A percentile compares a stretch with the other conserved stretches of the same genome.
Conservation (phyloP, 2,113 vertebrate genomes). For the Ibidorhyncha struthersii region DNA sequence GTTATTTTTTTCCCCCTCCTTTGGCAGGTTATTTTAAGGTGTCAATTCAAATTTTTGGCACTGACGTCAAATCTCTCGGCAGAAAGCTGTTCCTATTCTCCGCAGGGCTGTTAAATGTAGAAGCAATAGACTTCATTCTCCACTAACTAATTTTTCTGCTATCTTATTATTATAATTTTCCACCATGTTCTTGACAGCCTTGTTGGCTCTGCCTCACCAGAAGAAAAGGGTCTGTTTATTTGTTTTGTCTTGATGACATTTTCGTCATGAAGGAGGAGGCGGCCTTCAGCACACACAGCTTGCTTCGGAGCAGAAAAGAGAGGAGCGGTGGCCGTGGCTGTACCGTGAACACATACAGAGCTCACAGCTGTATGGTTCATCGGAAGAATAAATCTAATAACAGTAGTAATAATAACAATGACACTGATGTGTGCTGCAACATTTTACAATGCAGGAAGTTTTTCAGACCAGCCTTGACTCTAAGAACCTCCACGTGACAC, state of each 20-base stretch:
- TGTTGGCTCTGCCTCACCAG: neutral
- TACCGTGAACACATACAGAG: neutral
- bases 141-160: neutral
- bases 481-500: neutral
- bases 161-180: neutral
- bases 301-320: neutral
- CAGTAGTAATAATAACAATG: neutral
- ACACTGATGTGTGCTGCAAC: neutral
- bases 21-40: constrained; percentile 36
- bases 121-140: neutral
- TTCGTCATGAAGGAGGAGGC: neutral
- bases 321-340: neutral
- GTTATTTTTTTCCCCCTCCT: neutral
- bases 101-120: neutral
- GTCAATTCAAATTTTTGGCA: neutral
- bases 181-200: neutral
- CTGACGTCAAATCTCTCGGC: neutral
- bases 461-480: neutral
- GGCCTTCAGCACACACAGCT: neutral
- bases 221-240: neutral
- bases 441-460: neutral
- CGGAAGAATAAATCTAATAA: neutral
- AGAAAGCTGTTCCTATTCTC: neutral
- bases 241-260: neutral
- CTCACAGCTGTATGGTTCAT: neutral